A percentile compares a stretch with the other conserved stretches of the same genome.
Evolutionary conservation across 2,113 vertebrate species (phyloP).

Genomic region (Martes martes): DNA sequence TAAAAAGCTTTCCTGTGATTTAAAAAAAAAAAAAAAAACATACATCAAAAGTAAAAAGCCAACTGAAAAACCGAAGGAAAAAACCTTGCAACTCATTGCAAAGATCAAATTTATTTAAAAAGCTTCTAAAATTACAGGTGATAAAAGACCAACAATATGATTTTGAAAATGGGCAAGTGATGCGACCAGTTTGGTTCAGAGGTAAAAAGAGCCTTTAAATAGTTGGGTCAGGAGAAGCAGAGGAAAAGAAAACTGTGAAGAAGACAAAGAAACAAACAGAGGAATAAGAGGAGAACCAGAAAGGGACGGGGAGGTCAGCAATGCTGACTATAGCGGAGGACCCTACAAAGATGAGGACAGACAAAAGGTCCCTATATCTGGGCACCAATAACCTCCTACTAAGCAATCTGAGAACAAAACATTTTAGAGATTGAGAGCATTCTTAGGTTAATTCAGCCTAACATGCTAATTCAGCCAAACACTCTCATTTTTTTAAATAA

Average conservation of each 20-base stretch:
- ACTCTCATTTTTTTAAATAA: not conserved
- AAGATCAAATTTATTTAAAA: not conserved
- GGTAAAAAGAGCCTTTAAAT: not conserved
- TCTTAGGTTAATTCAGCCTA: not conserved
- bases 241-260: not conserved
- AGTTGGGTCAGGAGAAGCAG: not conserved
- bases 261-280: not conserved
- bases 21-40: not conserved
- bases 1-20: not conserved
- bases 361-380: not conserved
- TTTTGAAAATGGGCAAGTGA: not conserved
- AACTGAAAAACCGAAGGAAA: not conserved
- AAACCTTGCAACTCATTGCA: not conserved
- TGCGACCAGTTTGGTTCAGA: not conserved
- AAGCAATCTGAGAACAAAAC: not conserved
- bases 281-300: not conserved
- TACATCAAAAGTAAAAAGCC: not conserved
- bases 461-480: not conserved
- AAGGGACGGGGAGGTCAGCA: not conserved
- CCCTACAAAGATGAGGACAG: not conserved
- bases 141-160: not conserved
- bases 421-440: not conserved
- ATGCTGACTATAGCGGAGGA: rapidly evolving
- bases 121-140: conserved; percentile 15
- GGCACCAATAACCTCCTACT: not conserved